Conservation (phyloP, 1,140 invertebrate species). For the Pogonomyrmex barbatus region DNA sequence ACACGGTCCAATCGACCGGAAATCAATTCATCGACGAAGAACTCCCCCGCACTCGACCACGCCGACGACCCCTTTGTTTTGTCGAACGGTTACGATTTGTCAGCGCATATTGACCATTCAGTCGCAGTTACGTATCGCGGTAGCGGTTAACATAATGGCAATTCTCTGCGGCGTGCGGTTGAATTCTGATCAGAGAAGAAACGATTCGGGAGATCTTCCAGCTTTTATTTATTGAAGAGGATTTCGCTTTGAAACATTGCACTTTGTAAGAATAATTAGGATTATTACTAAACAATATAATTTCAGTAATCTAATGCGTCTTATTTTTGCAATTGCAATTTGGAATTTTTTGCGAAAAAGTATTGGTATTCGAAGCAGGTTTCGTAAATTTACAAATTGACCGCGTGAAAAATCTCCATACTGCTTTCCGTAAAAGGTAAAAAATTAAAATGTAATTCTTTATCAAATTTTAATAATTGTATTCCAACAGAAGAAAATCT, state of each 20-base stretch:
- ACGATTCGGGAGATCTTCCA: background rate
- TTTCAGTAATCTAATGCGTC: background rate
- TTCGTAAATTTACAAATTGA: background rate
- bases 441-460: background rate
- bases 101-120: constrained; percentile 47
- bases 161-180: background rate
- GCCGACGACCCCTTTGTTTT: constrained; percentile 42
- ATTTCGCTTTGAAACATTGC: background rate
- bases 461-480: background rate
- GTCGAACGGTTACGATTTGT: constrained; percentile 44
- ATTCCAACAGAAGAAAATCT: background rate
- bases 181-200: background rate
- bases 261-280: background rate
- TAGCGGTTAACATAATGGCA: background rate
- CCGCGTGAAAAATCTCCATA: background rate
- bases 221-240: background rate
- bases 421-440: background rate
- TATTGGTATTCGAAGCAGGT: background rate
- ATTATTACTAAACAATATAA: background rate
- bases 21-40: constrained; percentile 69
- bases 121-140: background rate
- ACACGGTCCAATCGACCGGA: constrained; percentile 67
- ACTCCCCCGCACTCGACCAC: constrained; percentile 3
- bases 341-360: too few species aligned
- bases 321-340: too few species aligned